Conservation (phyloP, 1,140 invertebrate species). For the Physella acuta region DNA sequence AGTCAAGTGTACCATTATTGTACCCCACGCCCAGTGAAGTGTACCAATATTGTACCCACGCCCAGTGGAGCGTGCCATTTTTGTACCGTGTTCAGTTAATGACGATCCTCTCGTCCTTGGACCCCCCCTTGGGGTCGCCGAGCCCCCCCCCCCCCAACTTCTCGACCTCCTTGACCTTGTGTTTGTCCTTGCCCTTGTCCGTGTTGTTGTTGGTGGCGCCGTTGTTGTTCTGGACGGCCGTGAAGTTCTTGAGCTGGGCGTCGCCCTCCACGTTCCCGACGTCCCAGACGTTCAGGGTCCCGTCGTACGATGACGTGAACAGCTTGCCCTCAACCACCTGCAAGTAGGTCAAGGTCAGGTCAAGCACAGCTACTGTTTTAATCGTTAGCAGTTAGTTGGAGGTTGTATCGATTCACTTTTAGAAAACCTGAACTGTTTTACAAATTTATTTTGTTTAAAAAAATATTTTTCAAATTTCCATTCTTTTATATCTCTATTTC, state of each 20-base stretch:
- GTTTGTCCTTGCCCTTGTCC: slow-evolving; percentile 38
- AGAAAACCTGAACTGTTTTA: too few species aligned
- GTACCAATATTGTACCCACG: too few species aligned
- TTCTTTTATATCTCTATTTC: too few species aligned
- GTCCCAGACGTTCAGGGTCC: slow-evolving; percentile 60
- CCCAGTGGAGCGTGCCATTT: too few species aligned
- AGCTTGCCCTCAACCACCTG: slow-evolving; percentile 53
- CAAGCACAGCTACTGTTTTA: too few species aligned
- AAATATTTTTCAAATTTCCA: too few species aligned
- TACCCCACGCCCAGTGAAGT: too few species aligned
- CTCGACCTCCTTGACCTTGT: slow-evolving; percentile 40
- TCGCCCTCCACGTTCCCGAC: slow-evolving; percentile 36
- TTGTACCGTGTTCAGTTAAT: too few species aligned
- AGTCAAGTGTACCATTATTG: too few species aligned
- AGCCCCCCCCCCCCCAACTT: slow-evolving; percentile 36
- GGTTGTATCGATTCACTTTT: too few species aligned
- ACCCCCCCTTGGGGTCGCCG: slow-evolving; percentile 1
- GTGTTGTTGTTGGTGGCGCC: slow-evolving; percentile 24
- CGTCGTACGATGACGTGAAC: slow-evolving; percentile 60
- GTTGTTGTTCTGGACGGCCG: slow-evolving; percentile 6
- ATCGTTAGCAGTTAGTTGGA: too few species aligned
- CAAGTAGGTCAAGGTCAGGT: neutral
- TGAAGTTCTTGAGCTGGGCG: neutral
- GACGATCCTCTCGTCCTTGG: slow-evolving; percentile 1
- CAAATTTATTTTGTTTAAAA: too few species aligned